Base-by-base conservation (phyloP, 2,888 invertebrate species). In the Phyllotreta cruciferae region DNA sequence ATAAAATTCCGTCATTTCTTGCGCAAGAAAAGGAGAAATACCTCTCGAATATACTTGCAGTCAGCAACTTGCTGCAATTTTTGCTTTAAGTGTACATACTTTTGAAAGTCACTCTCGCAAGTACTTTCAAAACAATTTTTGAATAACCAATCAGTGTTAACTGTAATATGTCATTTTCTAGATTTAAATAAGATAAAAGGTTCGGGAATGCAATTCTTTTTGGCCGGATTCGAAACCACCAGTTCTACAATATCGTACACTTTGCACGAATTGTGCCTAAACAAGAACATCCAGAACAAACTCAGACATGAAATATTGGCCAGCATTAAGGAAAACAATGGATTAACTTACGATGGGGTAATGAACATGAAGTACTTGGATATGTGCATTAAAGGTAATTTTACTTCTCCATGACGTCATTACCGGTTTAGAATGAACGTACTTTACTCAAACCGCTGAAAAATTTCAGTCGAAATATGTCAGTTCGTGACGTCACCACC, bases 211-310 rank as follows among this genome's bases (percentile, higher is more conserved):
- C 70, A 71, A 57, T 86, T 87, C 69, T 86, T 87, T 74, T 78
- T 84, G 9, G 88, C 86, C 0, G 88, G 87, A 0, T 87, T 85
- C 73, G 87, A 88, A 77, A 87, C 87, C 6, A 85, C 86, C 0
- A 85, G 86, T 0, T 83, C 86, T 0, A 85, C 86, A 0, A 80
- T 87, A 52, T 83, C 85, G 10, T 86, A 85, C 71, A 78, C 84
- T 6, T 79, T 87, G 36, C 82, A 86, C 70, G 85, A 86, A 75
- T 74, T 88, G 53, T 85, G 85, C 0, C 79, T 83, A 0, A 78
- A 86, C 63, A 83, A 79, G 6, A 77, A 79, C 0, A 82, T 87
- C 0, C 88, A 88, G 74, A 80, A 82, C 47, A 83, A 77, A 71
- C 69, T 87, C 74, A 76, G 85, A 58, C 66, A 72, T 0, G 87